Conservation (phyloP, 2,797 vertebrate species). For the Odontamblyopus rebecca region DNA sequence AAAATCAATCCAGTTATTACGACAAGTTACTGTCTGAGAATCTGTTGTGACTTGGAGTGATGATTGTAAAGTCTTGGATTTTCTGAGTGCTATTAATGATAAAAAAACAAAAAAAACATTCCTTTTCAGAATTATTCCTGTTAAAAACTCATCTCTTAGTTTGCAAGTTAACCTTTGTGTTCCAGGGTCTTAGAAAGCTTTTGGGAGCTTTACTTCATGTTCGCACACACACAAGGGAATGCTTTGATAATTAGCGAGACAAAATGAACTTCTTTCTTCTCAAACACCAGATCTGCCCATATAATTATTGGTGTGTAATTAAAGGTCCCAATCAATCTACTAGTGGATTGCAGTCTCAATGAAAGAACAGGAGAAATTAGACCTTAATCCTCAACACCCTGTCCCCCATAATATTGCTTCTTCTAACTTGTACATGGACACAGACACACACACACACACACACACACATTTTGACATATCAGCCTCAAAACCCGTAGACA, state of each 20-base stretch:
- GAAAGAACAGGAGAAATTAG: constrained; percentile 77
- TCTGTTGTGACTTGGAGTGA: constrained; percentile 37
- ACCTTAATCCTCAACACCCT: constrained; percentile 75
- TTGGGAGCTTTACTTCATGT: constrained; percentile 26
- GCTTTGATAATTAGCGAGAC: constrained; percentile 77
- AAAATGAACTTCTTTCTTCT: constrained; percentile 78
- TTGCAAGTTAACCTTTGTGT: constrained; percentile 68
- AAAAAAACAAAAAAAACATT: constrained; percentile 51
- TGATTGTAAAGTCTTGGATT: constrained; percentile 66
- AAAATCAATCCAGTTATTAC: constrained; percentile 62
- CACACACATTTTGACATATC: constrained; percentile 37
- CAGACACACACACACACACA: constrained; percentile 17
- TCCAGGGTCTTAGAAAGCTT: constrained; percentile 53
- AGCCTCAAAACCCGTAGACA: constrained; percentile 61
- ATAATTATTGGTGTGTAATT: constrained; percentile 81
- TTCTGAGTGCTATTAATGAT: constrained; percentile 55
- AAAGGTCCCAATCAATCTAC: constrained; percentile 81
- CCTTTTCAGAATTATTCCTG: constrained; percentile 38
- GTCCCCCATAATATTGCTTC: constrained; percentile 33
- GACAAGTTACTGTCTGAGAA: constrained; percentile 48
- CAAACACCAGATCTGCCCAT: constrained; percentile 68
- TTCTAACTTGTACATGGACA: constrained; percentile 18
- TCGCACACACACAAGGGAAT: constrained; percentile 40
- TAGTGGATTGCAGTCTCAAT: constrained; percentile 71
- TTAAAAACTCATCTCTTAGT: constrained; percentile 58